These are phyloP conservation scores for Pollenia angustigena DNA, from an alignment of 2,888 invertebrate genomes.

Conservation along the genomic window DNA sequence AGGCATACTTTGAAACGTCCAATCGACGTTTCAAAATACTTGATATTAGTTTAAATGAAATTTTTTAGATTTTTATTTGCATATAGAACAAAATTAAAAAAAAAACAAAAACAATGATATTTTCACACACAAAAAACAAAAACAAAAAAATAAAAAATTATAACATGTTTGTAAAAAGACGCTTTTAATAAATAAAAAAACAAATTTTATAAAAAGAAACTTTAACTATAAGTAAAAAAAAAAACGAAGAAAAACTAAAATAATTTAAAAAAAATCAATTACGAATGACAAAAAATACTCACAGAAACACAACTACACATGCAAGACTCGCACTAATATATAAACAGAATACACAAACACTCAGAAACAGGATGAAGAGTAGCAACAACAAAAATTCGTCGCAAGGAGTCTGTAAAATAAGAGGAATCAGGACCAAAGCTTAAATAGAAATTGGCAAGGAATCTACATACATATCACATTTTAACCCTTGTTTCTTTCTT, in stretches of 20 bases:
- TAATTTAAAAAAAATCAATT: slow-evolving; percentile 63
- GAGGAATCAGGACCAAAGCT: not conserved
- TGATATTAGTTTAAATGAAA: slow-evolving; percentile 82
- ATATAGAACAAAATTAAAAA: slow-evolving; percentile 66
- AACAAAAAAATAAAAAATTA: slow-evolving; percentile 29
- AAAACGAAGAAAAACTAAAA: slow-evolving; percentile 46
- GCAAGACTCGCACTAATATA: slow-evolving; percentile 53
- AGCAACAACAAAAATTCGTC: not conserved
- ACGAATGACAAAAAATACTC: slow-evolving; percentile 68
- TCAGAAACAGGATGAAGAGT: not conserved
- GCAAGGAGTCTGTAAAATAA: slow-evolving; percentile 16
- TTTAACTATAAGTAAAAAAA: slow-evolving; percentile 73
- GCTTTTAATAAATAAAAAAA: slow-evolving; percentile 73
- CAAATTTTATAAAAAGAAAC: slow-evolving; percentile 75
- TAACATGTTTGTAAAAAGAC: slow-evolving; percentile 74
- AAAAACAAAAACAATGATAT: slow-evolving; percentile 74
- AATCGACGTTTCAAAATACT: slow-evolving; percentile 79
- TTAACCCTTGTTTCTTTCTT: slow-evolving; percentile 29
- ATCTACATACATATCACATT: slow-evolving; percentile 43
- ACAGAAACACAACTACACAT: slow-evolving; percentile 60
- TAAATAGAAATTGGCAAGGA: slow-evolving; percentile 32
- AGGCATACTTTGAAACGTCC: slow-evolving; percentile 84
- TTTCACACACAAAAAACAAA: slow-evolving; percentile 72
- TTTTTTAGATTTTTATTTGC: slow-evolving; percentile 77
- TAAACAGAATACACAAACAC: slow-evolving; percentile 17